A percentile compares a stretch with the other conserved stretches of the same genome.
phyloP scores from a whole-genome alignment of 2,797 vertebrate species.

The Geotrypetes seraphini region DNA sequence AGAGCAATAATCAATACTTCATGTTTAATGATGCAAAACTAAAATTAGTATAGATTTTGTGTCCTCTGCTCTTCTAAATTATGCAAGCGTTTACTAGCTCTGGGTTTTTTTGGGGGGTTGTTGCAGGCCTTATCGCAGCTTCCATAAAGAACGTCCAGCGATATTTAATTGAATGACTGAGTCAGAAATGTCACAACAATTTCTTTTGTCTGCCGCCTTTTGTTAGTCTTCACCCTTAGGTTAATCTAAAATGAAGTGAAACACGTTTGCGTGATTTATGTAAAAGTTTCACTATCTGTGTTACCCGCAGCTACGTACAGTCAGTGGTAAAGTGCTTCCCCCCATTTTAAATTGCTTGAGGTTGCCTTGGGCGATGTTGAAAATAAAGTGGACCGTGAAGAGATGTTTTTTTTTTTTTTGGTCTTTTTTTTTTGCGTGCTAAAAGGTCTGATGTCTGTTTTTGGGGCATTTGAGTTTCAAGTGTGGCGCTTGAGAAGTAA shows the following conservation, averaged over 20 bases:
- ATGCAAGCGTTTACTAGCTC: constrained; percentile 62
- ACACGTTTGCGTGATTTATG: constrained; percentile 25
- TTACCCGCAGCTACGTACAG: constrained; percentile 22
- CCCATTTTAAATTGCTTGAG: constrained; percentile 19
- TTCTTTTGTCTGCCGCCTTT: constrained; percentile 19
- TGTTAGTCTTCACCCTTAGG: constrained; percentile 25
- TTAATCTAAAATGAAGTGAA: constrained; percentile 40
- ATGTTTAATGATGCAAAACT: constrained; percentile 69
- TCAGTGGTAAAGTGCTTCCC: constrained; percentile 33
- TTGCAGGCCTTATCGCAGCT: constrained; percentile 23
- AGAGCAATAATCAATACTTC: constrained; percentile 61
- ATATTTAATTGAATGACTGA: constrained; percentile 34
- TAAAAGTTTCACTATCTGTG: constrained; percentile 15
- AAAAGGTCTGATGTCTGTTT: constrained; percentile 13
- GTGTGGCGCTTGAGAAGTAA: constrained; percentile 6
- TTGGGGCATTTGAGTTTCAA: constrained; percentile 6
- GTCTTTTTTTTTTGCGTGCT: constrained; percentile 7
- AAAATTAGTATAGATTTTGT: constrained; percentile 91
- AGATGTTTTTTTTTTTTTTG: too few relatives aligned
- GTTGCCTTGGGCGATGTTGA: constrained; percentile 8
- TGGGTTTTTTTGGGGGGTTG: constrained; percentile 43
- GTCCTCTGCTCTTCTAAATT: constrained; percentile 67
- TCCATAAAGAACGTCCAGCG: constrained; percentile 7
- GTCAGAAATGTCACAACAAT: constrained; percentile 21
- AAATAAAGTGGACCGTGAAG: constrained; percentile 20